These are phyloP conservation scores for Chromobotia macracanthus DNA, from an alignment of 2,797 vertebrate species.

Conservation along the genomic window DNA sequence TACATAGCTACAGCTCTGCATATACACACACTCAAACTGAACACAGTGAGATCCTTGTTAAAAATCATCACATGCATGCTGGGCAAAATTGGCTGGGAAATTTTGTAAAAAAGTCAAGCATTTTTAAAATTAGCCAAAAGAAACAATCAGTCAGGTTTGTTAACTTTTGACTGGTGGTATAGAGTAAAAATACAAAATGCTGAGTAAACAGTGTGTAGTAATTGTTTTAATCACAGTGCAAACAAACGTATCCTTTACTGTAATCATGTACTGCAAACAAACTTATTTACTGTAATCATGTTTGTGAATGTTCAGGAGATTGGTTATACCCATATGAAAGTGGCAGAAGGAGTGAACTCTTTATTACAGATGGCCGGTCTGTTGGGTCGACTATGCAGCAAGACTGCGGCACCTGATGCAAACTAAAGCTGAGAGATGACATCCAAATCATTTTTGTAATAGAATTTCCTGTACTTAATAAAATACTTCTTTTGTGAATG, in stretches of 20 bases:
- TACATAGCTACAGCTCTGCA: no score
- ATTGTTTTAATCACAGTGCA: background rate
- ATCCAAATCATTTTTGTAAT: no score
- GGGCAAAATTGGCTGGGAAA: no score
- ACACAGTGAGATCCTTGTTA: background rate
- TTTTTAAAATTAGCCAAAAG: background rate
- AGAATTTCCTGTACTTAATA: no score
- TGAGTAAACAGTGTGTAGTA: background rate
- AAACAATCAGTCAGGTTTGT: background rate
- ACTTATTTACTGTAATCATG: background rate
- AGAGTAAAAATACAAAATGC: background rate
- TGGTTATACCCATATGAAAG: constrained; percentile 93
- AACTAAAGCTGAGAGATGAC: constrained; percentile 64
- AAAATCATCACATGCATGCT: background rate
- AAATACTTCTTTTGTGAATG: background rate
- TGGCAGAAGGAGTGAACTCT: constrained; percentile 92
- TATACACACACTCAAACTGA: no score
- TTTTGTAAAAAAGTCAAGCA: background rate
- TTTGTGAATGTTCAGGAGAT: constrained; percentile 83
- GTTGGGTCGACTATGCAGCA: constrained; percentile 90
- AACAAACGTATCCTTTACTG: background rate
- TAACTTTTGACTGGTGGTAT: background rate
- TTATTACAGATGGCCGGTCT: constrained; percentile 94
- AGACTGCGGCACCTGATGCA: constrained; percentile 81
- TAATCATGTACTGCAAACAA: no score